Conservation (phyloP, 2,888 invertebrate species). For the Folsomia candida region DNA sequence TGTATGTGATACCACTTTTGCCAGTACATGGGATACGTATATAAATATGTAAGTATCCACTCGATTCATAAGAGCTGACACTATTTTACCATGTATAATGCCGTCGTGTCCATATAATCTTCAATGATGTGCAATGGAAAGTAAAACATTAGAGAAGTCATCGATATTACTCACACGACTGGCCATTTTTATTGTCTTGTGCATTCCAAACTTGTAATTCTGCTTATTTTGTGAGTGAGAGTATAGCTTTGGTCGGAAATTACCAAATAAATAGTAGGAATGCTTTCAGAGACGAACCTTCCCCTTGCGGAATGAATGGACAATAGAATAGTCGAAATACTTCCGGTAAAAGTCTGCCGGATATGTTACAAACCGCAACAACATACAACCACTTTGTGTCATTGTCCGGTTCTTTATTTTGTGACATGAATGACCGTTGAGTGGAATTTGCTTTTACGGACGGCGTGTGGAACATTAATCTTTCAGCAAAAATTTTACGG, state of each 20-base stretch:
- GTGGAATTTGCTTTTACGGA: neutral
- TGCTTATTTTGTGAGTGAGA: too few species aligned
- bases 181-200: neutral
- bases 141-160: conserved; percentile 19
- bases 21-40: too few species aligned
- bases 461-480: neutral
- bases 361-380: conserved; percentile 1
- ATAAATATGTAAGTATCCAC: too few species aligned
- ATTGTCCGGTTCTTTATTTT: neutral
- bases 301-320: neutral
- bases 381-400: neutral
- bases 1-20: too few species aligned
- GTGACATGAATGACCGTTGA: neutral
- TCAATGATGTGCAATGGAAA: conserved; percentile 19
- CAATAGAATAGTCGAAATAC: neutral
- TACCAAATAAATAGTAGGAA: neutral
- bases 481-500: conserved; percentile 8
- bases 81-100: neutral
- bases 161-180: too few species aligned
- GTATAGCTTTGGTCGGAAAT: too few species aligned
- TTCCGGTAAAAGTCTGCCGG: conserved; percentile 5
- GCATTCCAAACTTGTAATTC: neutral
- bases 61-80: too few species aligned
- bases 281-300: neutral
- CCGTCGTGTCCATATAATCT: neutral